Evolutionary conservation across 2,797 vertebrate species (phyloP).

Genomic region (Siniperca obscura): DNA sequence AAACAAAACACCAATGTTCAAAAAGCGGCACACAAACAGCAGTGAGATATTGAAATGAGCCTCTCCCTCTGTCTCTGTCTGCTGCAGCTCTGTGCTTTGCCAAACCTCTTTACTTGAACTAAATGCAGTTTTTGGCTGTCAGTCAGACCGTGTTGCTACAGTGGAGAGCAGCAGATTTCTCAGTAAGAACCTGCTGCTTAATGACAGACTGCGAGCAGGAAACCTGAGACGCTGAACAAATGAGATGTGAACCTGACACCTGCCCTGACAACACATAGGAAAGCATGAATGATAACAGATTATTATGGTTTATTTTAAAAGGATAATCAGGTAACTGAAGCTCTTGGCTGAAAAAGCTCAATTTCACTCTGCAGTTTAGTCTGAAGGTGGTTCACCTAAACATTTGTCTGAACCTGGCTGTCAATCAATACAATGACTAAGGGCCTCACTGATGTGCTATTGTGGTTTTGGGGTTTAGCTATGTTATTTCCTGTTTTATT

Average conservation of each 20-base stretch:
- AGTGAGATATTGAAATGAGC: constrained; percentile 3
- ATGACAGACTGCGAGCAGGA: not conserved
- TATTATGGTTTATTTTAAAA: not conserved
- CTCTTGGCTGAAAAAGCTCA: not conserved
- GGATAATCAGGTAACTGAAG: no score
- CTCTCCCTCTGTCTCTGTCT: not conserved
- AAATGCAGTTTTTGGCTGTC: constrained; percentile 15
- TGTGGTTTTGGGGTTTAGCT: no score
- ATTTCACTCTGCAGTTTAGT: not conserved
- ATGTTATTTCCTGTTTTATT: no score
- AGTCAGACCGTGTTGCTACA: not conserved
- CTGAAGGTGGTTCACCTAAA: not conserved
- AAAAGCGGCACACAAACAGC: not conserved
- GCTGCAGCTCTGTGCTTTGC: not conserved
- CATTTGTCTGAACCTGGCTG: no score
- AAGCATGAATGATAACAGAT: not conserved
- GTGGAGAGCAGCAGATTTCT: constrained; percentile 9
- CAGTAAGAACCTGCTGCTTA: constrained; percentile 18
- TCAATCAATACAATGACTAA: no score
- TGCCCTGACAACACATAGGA: not conserved
- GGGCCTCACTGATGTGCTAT: no score
- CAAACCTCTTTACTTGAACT: constrained; percentile 11
- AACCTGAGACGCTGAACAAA: not conserved
- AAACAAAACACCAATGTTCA: constrained; percentile 14
- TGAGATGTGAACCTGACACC: not conserved